These are phyloP conservation scores for Oxyscelio sp. DNA, from an alignment of 2,888 invertebrate genomes.

Conservation along the genomic window DNA sequence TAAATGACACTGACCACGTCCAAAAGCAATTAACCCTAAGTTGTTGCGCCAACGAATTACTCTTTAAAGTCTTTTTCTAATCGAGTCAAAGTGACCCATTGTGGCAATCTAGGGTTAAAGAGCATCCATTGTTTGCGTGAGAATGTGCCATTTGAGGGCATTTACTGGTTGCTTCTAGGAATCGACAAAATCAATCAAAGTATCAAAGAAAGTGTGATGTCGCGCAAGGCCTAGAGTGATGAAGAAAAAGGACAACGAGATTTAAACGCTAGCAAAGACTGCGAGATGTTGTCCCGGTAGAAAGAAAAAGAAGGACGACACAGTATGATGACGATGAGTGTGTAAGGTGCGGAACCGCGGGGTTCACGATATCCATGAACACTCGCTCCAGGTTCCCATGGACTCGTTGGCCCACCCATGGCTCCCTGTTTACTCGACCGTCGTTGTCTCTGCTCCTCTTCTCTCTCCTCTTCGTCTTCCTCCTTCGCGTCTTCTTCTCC, in stretches of 20 bases:
- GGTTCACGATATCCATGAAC: conserved; percentile 75
- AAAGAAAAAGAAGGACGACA: conserved; percentile 37
- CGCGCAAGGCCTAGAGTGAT: conserved; percentile 58
- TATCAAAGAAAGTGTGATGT: conserved; percentile 59
- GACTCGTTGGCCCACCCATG: conserved; percentile 88
- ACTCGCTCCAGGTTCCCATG: conserved; percentile 80
- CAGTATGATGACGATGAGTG: conserved; percentile 65
- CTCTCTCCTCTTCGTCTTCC: conserved; percentile 26
- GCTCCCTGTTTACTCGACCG: conserved; percentile 77
- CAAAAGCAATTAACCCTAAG: neutral
- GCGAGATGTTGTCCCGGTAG: conserved; percentile 14
- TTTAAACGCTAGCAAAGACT: conserved; percentile 8
- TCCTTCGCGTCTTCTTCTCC: conserved; percentile 44
- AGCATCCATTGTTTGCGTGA: conserved; percentile 33
- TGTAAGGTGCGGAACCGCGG: conserved; percentile 76
- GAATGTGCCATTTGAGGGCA: conserved; percentile 1
- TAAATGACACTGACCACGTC: conserved; percentile 6
- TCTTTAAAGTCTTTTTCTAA: no score
- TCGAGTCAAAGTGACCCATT: no score
- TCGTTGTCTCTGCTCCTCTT: conserved; percentile 51
- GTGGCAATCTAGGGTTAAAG: no score
- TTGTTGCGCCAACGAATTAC: no score
- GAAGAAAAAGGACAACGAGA: conserved; percentile 36
- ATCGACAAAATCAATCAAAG: conserved; percentile 76
- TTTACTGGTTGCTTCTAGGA: conserved; percentile 50